phyloP scores from a whole-genome alignment of 2,113 vertebrate genomes.

The Trochalopteron elliotii region DNA sequence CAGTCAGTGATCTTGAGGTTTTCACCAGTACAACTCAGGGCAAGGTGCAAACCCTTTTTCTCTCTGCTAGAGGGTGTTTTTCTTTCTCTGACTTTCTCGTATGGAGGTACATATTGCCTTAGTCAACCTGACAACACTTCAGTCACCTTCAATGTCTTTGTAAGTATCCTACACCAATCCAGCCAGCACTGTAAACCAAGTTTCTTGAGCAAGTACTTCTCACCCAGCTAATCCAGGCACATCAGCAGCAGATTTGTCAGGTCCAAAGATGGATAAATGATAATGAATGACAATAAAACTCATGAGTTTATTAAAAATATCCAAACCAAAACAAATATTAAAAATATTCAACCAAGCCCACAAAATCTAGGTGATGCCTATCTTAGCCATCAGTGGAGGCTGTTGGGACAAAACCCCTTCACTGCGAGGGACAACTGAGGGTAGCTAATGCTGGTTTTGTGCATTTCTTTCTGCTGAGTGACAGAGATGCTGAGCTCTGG shows the following conservation, averaged over 20 bases:
- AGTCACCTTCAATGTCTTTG: neutral
- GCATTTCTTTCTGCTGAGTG: neutral
- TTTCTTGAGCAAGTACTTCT: neutral
- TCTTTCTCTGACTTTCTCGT: neutral
- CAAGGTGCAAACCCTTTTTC: neutral
- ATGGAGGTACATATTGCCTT: neutral
- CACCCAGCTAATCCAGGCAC: neutral
- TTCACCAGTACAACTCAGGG: neutral
- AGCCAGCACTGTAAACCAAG: neutral
- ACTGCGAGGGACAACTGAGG: neutral
- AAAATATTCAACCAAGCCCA: neutral
- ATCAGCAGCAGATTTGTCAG: neutral
- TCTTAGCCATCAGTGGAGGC: neutral
- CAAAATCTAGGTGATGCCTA: neutral
- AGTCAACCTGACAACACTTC: neutral
- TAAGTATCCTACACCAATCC: neutral
- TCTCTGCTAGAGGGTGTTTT: neutral
- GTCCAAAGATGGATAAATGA: neutral
- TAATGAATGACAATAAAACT: neutral
- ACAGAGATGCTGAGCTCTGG: neutral
- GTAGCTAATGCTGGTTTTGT: neutral
- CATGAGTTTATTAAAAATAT: neutral
- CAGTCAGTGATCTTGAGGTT: neutral
- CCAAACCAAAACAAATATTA: neutral
- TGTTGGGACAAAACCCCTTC: rapidly evolving